Percentiles rank a stretch among this genome's conserved stretches.
Evolutionary conservation across 2,797 vertebrate species (phyloP).

Genomic region (Nyctalus aviator): DNA sequence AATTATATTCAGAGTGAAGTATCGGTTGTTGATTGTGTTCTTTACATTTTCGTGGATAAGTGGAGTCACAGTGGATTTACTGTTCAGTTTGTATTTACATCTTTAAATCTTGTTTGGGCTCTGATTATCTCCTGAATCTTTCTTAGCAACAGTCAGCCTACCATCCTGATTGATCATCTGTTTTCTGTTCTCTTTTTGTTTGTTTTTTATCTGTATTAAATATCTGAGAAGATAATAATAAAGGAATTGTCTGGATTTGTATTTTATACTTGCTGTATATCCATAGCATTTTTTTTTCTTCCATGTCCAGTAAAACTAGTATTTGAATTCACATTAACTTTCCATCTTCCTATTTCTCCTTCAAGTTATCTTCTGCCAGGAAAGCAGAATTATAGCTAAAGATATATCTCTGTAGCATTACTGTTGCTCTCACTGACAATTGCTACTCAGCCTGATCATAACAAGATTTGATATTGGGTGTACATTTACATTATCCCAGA

Average conservation of each 20-base stretch:
- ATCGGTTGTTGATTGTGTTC: neutral
- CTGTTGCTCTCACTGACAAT: neutral
- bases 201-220: conserved; percentile 55
- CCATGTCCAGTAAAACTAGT: neutral
- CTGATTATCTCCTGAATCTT: conserved; percentile 19
- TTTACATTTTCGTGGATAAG: conserved; percentile 45
- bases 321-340: neutral
- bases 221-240: conserved; percentile 16
- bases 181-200: conserved; percentile 1
- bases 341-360: neutral
- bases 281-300: conserved; percentile 46
- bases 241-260: neutral
- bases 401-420: neutral
- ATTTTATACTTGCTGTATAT: neutral
- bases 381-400: conserved; percentile 28
- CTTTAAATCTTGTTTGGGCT: conserved; percentile 49
- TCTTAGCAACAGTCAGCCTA: conserved; percentile 30
- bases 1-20: conserved; percentile 50
- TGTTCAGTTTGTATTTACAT: conserved; percentile 51
- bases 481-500: conserved; percentile 36
- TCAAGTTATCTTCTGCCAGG: neutral
- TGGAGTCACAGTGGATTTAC: neutral
- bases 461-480: neutral
- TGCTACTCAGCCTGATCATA: neutral
- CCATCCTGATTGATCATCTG: conserved; percentile 6